phyloP scores from a whole-genome alignment of 2,797 vertebrate genomes.

The Anguilla megastoma region DNA sequence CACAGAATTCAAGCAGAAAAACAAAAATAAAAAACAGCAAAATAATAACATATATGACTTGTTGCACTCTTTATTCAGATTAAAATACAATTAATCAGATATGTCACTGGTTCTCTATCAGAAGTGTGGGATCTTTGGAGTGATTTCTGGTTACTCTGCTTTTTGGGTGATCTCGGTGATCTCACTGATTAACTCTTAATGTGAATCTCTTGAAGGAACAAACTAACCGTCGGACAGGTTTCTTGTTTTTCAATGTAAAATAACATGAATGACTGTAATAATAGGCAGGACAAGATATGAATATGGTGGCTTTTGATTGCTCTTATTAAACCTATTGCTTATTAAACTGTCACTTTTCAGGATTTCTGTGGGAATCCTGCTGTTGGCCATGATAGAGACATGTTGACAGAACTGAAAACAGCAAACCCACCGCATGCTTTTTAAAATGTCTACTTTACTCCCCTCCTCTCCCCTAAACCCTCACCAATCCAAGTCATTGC shows the following conservation, averaged over 20 bases:
- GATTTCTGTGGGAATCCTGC: neutral
- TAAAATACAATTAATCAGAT: neutral
- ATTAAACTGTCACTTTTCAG: neutral
- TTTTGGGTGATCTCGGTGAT: neutral
- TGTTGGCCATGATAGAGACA: neutral
- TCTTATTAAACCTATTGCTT: neutral
- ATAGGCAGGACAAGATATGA: neutral
- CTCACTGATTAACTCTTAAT: neutral
- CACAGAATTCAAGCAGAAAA: conserved; percentile 44
- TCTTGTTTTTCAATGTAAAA: neutral
- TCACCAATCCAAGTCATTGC: neutral
- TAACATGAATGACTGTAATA: neutral
- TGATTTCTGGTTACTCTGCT: neutral
- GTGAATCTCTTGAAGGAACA: conserved; percentile 22
- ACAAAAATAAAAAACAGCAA: neutral
- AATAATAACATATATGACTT: conserved; percentile 53
- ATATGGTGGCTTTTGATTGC: neutral
- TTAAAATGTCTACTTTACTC: neutral
- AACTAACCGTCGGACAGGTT: neutral
- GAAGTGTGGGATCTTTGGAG: neutral
- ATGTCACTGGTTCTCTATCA: neutral
- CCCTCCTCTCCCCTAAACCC: neutral
- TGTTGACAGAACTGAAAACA: neutral
- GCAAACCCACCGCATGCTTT: neutral
- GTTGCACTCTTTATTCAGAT: too few species aligned